Percentiles rank a stretch among this genome's conserved stretches.
Evolutionary conservation across 2,888 invertebrate species (phyloP).

Genomic region (Acleris holmiana): DNA sequence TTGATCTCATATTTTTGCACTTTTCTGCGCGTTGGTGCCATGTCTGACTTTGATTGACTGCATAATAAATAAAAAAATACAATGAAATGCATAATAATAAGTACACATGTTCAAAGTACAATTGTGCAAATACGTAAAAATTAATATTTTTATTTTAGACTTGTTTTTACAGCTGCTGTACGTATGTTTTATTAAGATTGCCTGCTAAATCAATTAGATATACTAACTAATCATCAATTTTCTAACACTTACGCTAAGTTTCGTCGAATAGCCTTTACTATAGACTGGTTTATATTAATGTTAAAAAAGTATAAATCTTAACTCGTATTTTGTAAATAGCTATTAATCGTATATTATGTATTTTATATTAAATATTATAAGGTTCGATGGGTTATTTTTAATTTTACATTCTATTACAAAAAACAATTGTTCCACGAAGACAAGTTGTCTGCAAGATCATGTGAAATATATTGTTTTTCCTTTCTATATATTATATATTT

Average conservation of each 20-base stretch:
- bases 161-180: conserved; percentile 40
- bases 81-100: conserved; percentile 68
- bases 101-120: conserved; percentile 53
- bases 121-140: conserved; percentile 46
- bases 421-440: conserved; percentile 75
- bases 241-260: conserved; percentile 81
- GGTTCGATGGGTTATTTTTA: conserved; percentile 83
- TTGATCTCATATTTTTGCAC: conserved; percentile 78
- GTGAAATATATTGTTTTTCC: conserved; percentile 76
- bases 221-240: conserved; percentile 63
- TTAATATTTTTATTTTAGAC: conserved; percentile 41
- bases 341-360: conserved; percentile 79
- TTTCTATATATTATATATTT: conserved; percentile 84
- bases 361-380: conserved; percentile 82
- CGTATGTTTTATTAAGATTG: conserved; percentile 59
- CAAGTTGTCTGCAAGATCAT: conserved; percentile 57
- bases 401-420: conserved; percentile 79
- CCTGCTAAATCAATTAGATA: conserved; percentile 73
- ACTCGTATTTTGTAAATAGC: conserved; percentile 84
- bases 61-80: conserved; percentile 65
- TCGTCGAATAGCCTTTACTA: conserved; percentile 83
- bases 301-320: conserved; percentile 80
- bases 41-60: conserved; percentile 55
- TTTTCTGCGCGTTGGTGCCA: conserved; percentile 72
- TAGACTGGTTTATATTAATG: conserved; percentile 83